These are phyloP conservation scores for Clarias platycephalus DNA, from an alignment of 2,797 vertebrate genomes.

Conservation along the genomic window DNA sequence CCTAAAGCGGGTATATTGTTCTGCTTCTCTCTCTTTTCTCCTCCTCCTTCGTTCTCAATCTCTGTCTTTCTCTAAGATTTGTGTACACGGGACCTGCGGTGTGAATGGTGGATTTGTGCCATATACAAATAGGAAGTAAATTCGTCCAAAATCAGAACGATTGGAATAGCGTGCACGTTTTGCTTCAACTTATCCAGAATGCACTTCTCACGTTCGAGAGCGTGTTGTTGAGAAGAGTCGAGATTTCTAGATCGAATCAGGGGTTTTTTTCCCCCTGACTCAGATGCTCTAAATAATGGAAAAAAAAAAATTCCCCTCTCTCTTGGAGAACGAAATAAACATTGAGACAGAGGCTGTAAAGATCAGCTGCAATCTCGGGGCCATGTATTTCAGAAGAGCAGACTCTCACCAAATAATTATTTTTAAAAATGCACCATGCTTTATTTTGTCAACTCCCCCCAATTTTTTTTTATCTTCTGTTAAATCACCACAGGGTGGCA, in stretches of 20 bases:
- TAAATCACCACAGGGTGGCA: constrained; percentile 34
- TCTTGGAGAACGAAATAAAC: not conserved
- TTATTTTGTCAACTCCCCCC: not conserved
- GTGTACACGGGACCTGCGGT: not conserved
- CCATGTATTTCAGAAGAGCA: not conserved
- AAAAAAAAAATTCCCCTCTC: too few relatives aligned
- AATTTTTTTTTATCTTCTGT: not conserved
- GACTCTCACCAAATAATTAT: not conserved
- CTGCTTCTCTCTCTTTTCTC: not conserved
- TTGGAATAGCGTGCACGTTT: not conserved
- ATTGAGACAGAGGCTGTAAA: not conserved
- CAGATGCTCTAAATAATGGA: not conserved
- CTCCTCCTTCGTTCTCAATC: not conserved
- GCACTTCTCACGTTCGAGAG: not conserved
- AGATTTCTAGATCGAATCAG: not conserved
- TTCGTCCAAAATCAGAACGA: not conserved
- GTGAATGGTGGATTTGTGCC: not conserved
- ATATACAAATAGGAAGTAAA: not conserved
- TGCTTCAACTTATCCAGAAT: not conserved
- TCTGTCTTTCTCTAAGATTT: not conserved
- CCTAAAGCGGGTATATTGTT: constrained; percentile 1
- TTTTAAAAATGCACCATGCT: not conserved
- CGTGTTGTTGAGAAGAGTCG: not conserved
- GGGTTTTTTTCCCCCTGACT: not conserved
- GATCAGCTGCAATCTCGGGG: not conserved